Evolutionary conservation across 2,797 vertebrate species (phyloP), one percentile per base, ranked within the genome.

Genomic region (Clarias laeviceps): DNA sequence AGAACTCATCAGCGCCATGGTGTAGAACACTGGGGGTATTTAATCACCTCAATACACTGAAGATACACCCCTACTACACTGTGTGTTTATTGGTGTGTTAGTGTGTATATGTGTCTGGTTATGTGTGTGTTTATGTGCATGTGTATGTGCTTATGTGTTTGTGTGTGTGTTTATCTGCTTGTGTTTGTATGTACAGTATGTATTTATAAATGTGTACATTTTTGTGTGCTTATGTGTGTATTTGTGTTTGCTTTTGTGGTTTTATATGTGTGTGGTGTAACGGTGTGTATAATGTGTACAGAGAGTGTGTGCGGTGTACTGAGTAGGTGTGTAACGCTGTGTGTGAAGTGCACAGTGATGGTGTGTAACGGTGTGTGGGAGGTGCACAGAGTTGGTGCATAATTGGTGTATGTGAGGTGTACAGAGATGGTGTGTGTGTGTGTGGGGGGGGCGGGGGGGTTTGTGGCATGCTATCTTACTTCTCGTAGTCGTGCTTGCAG

Each of bases 401-500:
- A 8, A 29, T n/a, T n/a, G 29, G 65, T 68, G 65, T 68, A n/a
- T 68, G n/a, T 68, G n/a, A 29, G 65, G 54, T 56, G 9, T 12
- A 2, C 11, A n/a, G 1, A n/a, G 1, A 7, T 14, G 9, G 54
- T 56, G 3, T 20, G 18, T 12, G 66, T 15, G 29, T 62, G 61
- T 62, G 2, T n/a, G 61, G 3, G 24, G n/a, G 61, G 61, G 3
- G 24, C n/a, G 61, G 3, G 62, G 27, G 62, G 27, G 62, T 64
- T 27, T 27, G 62, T 7, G 18, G 59, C 18, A 61, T 0, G 20
- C 18, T n/a, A 24, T 83, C 96, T 96, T 96, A 97, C 97, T 97
- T 97, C 87, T 97, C 96, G 76, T 97, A 97, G 94, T 97, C 97
- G 57, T 96, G 96, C 70, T 97, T 97, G 95, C 97, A 97, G 94